Percentiles rank a stretch among this genome's conserved stretches.
Conservation (phyloP, 2,113 vertebrate species). For the Salminus brasiliensis region DNA sequence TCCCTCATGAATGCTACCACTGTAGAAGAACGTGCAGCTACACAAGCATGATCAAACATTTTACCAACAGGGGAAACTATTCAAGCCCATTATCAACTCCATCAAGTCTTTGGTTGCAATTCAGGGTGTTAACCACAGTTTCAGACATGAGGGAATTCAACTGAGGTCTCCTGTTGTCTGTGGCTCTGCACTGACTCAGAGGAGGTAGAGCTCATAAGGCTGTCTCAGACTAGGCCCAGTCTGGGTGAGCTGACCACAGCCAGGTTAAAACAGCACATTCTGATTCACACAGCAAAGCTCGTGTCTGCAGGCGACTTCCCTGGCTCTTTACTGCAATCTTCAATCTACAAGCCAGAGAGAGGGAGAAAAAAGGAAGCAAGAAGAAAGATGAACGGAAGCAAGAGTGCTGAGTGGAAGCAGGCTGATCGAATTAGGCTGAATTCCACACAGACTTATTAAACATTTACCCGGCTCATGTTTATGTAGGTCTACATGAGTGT, state of each 20-base stretch:
- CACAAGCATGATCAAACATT: background rate
- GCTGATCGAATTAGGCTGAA: conserved; percentile 35
- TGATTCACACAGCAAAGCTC: background rate
- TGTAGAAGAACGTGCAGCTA: conserved; percentile 34
- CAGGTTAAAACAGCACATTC: background rate
- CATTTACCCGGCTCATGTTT: conserved; percentile 7
- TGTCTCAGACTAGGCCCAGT: background rate
- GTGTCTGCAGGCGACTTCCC: background rate
- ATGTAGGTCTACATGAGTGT: conserved; percentile 13
- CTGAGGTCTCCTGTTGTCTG: background rate
- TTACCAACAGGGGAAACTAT: conserved; percentile 12
- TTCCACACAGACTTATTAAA: conserved; percentile 25
- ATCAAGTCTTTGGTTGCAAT: conserved; percentile 31
- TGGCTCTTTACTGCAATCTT: background rate
- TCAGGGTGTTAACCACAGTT: conserved; percentile 34
- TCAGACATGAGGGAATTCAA: background rate
- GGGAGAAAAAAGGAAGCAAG: background rate
- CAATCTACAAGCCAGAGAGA: background rate
- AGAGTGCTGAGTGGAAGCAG: background rate
- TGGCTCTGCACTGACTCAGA: background rate
- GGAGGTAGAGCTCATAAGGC: background rate
- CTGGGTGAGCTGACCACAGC: background rate
- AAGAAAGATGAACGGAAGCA: background rate
- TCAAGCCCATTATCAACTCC: conserved; percentile 38
- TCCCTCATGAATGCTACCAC: conserved; percentile 33